Percentiles rank a stretch among this genome's conserved stretches.
phyloP scores from a whole-genome alignment of 2,797 vertebrate species.

The Chelmon rostratus region DNA sequence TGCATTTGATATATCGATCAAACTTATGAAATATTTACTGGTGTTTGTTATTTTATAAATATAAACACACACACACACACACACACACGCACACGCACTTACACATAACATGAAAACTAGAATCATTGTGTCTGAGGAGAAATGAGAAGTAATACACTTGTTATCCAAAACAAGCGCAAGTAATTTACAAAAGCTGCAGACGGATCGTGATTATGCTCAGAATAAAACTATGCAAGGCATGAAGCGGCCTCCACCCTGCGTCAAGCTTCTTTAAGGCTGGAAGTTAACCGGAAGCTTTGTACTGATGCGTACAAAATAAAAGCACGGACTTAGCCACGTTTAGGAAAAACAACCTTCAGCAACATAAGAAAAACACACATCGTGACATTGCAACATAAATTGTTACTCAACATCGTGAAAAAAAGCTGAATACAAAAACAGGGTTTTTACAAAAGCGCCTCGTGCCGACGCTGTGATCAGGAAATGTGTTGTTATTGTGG shows the following conservation, averaged over 20 bases:
- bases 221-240: constrained; percentile 66
- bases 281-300: constrained; percentile 22
- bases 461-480: neutral
- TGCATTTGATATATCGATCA: no score
- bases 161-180: neutral
- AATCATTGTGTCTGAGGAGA: neutral
- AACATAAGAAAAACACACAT: neutral
- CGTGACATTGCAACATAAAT: accelerated
- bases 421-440: accelerated
- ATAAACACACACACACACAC: no score
- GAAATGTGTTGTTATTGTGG: neutral
- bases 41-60: no score
- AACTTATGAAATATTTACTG: no score
- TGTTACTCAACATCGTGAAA: accelerated
- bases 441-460: neutral
- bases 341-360: neutral
- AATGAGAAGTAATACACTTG: neutral
- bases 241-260: constrained; percentile 63
- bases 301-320: constrained; percentile 62
- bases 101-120: neutral
- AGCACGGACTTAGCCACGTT: neutral
- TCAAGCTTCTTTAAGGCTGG: neutral
- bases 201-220: constrained; percentile 28
- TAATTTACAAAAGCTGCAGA: neutral
- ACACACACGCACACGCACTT: no score